Evolutionary conservation across 2,113 vertebrate species (phyloP), one percentile per base, ranked within the genome.

Genomic region (Natator depressus): DNA sequence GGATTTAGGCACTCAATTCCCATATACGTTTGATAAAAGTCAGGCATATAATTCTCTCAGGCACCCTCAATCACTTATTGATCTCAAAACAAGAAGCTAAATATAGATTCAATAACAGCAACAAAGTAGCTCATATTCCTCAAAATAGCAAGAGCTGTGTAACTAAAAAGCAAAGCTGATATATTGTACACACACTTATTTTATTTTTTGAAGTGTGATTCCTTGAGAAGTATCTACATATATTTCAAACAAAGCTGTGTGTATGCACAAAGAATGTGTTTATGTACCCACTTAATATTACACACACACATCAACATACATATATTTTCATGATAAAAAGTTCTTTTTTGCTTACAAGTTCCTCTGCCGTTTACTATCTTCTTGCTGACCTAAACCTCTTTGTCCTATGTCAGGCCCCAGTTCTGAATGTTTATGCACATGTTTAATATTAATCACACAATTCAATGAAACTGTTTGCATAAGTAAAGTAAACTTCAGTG

Each of bases 41-140:
- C 13, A 78, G 42, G 24, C 42, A 78, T 25, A 46, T 47, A 47
- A 78, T 78, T 78, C 75, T 47, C 20, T 75, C 2, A 27, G 75
- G 6, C 12, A 78, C 24, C 7, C 42, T 22, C 46, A 24, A 57
- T 87, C 29, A 57, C 69, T 84, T 89, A 42, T 13, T 51, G 31
- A 17, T 82, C 89, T 85, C 50, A 89, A 85, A 78, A 49, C 6
- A 88, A n/a, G 47, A 89, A 91, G 24, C 54, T 51, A 76, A 83
- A 10, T 47, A 65, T 88, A 82, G n/a, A 88, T 50, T 78, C 25
- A 78, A 29, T 78, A 47, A 16, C 35, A 72, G 17, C 22, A 35
- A 25, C 5, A 13, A 46, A 47, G 81, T 31, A 89, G n/a, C 65
- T 54, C 53, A 46, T 29, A 38, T 65, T 14, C 50, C 90, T 85